A percentile compares a stretch with the other conserved stretches of the same genome.
These are phyloP conservation scores for Scaptomyza graminum DNA, from an alignment of 1,140 invertebrate genomes.

Conservation along the genomic window DNA sequence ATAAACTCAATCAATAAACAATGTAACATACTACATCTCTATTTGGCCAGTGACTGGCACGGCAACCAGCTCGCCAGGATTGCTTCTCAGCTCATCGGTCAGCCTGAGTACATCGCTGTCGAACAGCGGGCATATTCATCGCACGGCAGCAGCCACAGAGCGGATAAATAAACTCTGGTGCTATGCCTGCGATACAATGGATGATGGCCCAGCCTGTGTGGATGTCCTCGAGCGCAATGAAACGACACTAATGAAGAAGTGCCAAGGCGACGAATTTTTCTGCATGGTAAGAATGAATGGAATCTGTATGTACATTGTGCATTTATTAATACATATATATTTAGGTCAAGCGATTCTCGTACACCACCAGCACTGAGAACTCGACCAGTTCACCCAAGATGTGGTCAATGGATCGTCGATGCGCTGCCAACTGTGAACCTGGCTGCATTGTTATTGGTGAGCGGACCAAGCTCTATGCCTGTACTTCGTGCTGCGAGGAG, in stretches of 20 bases:
- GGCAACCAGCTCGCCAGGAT: conserved; percentile 84
- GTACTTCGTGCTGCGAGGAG: conserved; percentile 91
- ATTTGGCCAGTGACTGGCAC: conserved; percentile 78
- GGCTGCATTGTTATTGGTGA: conserved; percentile 94
- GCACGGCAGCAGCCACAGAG: conserved; percentile 89
- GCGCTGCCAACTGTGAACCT: conserved; percentile 91
- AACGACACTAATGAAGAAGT: conserved; percentile 88
- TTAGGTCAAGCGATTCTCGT: conserved; percentile 92
- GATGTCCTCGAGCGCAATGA: conserved; percentile 86
- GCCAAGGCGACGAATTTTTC: conserved; percentile 89
- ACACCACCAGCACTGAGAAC: conserved; percentile 92
- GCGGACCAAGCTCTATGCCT: conserved; percentile 92
- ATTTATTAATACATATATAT: too few species aligned
- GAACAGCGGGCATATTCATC: conserved; percentile 85
- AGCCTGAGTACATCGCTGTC: conserved; percentile 60
- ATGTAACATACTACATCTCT: not conserved
- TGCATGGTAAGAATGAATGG: conserved; percentile 88
- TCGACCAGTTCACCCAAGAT: conserved; percentile 89
- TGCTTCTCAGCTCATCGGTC: conserved; percentile 24
- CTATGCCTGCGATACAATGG: conserved; percentile 91
- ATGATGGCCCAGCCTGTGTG: conserved; percentile 87
- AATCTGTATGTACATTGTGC: not conserved
- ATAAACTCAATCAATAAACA: too few species aligned
- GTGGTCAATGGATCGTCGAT: conserved; percentile 93
- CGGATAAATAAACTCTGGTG: conserved; percentile 90